Evolutionary conservation across 1,140 invertebrate species (phyloP), one percentile per base, ranked within the genome.

Genomic region (Drosophila cardini): DNA sequence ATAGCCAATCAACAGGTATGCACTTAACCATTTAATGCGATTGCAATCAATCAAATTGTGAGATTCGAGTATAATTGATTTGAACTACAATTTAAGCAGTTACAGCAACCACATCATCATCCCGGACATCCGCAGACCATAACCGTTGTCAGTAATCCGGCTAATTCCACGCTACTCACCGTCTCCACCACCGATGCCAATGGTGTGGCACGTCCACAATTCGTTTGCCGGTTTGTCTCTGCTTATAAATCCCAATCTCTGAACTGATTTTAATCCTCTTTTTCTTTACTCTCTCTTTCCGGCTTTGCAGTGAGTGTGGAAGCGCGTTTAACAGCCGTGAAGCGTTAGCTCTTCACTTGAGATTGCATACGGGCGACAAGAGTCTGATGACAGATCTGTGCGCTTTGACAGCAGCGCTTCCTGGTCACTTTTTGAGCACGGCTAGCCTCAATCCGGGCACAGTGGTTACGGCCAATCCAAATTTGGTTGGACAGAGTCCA

Each of bases 381-480:
- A 96, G 96, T 52, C 95, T 96, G 82, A 96, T 97, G 58, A 97
- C 96, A 71, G 96, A 97, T 92, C 93, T 97, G 82, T 97, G 97
- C 93, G 96, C 96, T 53, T 93, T 96, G 73, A 96, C 96, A 32
- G 95, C 96, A 48, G 95, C 96, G 48, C 93, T 96, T 84, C 95
- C 95, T 57, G 94, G 94, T 62, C 94, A 94, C 77, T 94, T 94
- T 60, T 92, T 94, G 48, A 94, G 94, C 78, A 93, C 93, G 43
- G 92, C 93, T 32, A 92, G 92, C 78, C 83, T 93, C 42, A 94
- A 94, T 91, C 87, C 90, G 13, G 91, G 86, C 46, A 91, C 83
- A n/a, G 91, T 92, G 15, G 87, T 92, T 10, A 80, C 91, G 34
- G 78, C 91, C 42, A 92, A 92, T 74, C 91, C 90, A 10, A 92